Conservation (phyloP, 1,140 invertebrate genomes). For the Asobara japonica region DNA sequence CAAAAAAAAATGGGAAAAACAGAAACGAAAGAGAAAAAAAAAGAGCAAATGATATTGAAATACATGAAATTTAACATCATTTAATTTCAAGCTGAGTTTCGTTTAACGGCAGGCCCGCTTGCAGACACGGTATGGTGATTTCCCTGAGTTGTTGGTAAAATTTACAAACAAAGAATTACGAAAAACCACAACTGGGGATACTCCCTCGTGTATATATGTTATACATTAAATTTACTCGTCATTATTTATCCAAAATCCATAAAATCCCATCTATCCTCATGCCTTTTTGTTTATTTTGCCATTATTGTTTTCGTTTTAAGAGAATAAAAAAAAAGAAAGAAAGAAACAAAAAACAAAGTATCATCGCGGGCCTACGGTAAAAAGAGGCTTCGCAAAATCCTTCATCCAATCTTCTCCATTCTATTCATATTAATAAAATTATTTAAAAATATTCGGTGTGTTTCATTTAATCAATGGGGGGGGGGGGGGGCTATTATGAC, state of each 20-base stretch:
- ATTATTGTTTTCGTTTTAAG: slow-evolving; percentile 18
- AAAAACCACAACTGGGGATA: background rate
- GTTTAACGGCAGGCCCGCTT: slow-evolving; percentile 36
- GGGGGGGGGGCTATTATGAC: no score
- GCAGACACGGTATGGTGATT: slow-evolving; percentile 25
- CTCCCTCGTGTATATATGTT: slow-evolving; percentile 27
- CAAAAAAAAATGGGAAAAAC: background rate
- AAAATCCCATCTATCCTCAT: slow-evolving; percentile 11
- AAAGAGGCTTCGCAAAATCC: slow-evolving; percentile 28
- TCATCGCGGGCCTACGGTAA: slow-evolving; percentile 29
- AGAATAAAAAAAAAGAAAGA: no score
- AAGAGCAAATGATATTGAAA: slow-evolving; percentile 1
- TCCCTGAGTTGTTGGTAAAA: background rate
- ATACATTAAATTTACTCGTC: slow-evolving; percentile 21
- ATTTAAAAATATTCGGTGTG: background rate
- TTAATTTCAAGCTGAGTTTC: slow-evolving; percentile 36
- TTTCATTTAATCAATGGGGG: no score
- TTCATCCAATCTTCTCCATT: slow-evolving; percentile 11
- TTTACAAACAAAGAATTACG: no score
- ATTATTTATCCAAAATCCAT: slow-evolving; percentile 33
- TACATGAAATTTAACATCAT: slow-evolving; percentile 24
- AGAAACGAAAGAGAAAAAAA: no score
- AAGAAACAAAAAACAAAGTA: no score
- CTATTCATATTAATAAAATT: slow-evolving; percentile 11
- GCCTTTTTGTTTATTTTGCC: slow-evolving; percentile 6